Evolutionary conservation across 2,113 vertebrate species (phyloP), one percentile per base, ranked within the genome.

Genomic region (Gobio gobio): DNA sequence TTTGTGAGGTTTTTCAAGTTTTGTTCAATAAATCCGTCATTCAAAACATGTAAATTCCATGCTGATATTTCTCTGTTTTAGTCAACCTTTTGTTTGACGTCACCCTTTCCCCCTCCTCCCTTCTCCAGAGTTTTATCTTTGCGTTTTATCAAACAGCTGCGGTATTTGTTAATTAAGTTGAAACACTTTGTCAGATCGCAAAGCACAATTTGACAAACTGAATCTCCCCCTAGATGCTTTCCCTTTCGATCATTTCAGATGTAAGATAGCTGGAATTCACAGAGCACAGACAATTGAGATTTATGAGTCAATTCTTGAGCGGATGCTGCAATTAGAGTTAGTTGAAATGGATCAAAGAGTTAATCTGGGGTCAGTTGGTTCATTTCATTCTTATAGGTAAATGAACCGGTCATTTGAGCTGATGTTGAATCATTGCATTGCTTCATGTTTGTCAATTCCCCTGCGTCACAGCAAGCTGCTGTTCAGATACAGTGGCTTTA

Each of bases 61-160:
- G 8, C 12, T 45, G 36, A n/a, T 75, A 45, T 80, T 49, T 83
- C 2, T 84, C 16, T 9, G 10, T 54, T 51, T 74, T 64, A 36
- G 56, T 78, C 10, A 22, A 4, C 16, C 9, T 24, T 73, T 59
- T 54, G 20, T 64, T 83, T 29, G 40, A 3, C 61, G 6, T 70
- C 61, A 33, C 45, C 26, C 29, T 3, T 36, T 29, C 16, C 51
- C 49, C 49, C 40, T 49, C 10, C 40, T 54, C 49, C 29, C 14
- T 47, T 80, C 45, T 18, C 86, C 3, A 12, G 7, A 59, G 76
- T 56, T 83, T 74, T 54, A 36, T 63, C 75, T 83, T 40, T 66
- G 22, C 6, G 45, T 86, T 88, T 82, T 83, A 72, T 88, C 72
- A 54, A 86, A 51, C 56, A 24, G 43, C 33, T 54, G 33, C 20